Conservation (phyloP, 2,888 invertebrate species). For the Nasonia oneida region DNA sequence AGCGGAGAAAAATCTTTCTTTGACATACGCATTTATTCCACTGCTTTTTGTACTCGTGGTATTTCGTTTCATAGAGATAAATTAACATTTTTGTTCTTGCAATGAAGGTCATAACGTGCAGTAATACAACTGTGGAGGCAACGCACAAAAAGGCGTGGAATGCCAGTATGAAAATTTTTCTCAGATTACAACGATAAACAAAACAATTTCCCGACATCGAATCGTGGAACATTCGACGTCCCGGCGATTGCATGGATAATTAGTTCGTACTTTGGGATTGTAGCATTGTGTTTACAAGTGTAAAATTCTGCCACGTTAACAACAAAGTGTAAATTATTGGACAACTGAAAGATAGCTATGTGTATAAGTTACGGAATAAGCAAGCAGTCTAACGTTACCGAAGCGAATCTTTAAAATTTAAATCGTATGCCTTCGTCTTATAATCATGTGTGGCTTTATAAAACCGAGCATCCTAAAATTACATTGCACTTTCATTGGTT, state of each 20-base stretch:
- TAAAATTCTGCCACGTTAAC: constrained; percentile 43
- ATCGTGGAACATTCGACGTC: neutral
- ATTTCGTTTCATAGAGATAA: neutral
- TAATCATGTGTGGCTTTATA: neutral
- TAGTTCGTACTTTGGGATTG: constrained; percentile 55
- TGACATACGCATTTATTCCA: neutral
- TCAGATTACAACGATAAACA: constrained; percentile 6
- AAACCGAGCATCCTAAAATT: neutral
- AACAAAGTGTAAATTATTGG: constrained; percentile 28
- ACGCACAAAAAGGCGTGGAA: constrained; percentile 12
- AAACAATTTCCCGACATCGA: neutral
- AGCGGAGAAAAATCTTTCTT: constrained; percentile 12
- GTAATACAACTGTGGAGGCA: neutral
- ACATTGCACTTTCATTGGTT: constrained; percentile 33
- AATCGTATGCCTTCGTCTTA: neutral
- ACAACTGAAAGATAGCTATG: constrained; percentile 13
- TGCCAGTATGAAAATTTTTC: constrained; percentile 19
- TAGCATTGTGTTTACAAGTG: constrained; percentile 52
- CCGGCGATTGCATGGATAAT: neutral
- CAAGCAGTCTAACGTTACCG: neutral
- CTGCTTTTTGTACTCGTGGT: neutral
- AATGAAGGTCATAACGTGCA: neutral
- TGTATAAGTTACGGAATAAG: neutral
- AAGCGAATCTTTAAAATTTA: constrained; percentile 8
- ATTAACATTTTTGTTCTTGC: too few relatives aligned